Conservation (phyloP, 2,888 invertebrate genomes). For the Ellobium chinense region DNA sequence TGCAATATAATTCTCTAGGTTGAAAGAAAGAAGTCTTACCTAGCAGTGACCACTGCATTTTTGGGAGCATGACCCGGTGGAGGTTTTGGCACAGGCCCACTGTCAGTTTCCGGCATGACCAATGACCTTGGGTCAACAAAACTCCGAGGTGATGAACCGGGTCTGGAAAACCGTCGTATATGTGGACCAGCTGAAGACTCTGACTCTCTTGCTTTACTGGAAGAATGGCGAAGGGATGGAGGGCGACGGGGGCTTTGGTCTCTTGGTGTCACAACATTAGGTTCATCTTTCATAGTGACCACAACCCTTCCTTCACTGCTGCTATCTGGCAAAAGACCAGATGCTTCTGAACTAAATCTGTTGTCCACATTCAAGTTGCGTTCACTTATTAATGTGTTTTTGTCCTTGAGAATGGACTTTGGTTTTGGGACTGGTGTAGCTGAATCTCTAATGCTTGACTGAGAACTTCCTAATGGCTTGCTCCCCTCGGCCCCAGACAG, state of each 20-base stretch:
- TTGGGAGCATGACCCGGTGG: constrained; percentile 72
- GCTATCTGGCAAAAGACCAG: constrained; percentile 26
- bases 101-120: constrained; percentile 55
- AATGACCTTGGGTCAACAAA: constrained; percentile 33
- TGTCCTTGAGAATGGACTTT: constrained; percentile 51
- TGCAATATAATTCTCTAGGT: too few species aligned
- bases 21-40: too few species aligned
- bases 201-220: constrained; percentile 15
- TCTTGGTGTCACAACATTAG: constrained; percentile 22
- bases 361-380: constrained; percentile 47
- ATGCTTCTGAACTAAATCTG: constrained; percentile 33
- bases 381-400: constrained; percentile 33
- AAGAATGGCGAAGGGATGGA: constrained; percentile 43
- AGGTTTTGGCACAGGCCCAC: constrained; percentile 65
- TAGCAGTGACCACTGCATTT: constrained; percentile 67
- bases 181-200: constrained; percentile 24
- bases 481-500: constrained; percentile 5
- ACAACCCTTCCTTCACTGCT: constrained; percentile 20
- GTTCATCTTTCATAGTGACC: constrained; percentile 40
- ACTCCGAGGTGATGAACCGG: constrained; percentile 32
- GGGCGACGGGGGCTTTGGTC: constrained; percentile 50
- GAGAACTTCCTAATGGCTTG: neutral
- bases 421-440: constrained; percentile 11
- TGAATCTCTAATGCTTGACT: neutral
- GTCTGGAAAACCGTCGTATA: constrained; percentile 42